A percentile compares a stretch with the other conserved stretches of the same genome.
phyloP scores from a whole-genome alignment of 2,888 invertebrate genomes.

The Drosophila meridiana region DNA sequence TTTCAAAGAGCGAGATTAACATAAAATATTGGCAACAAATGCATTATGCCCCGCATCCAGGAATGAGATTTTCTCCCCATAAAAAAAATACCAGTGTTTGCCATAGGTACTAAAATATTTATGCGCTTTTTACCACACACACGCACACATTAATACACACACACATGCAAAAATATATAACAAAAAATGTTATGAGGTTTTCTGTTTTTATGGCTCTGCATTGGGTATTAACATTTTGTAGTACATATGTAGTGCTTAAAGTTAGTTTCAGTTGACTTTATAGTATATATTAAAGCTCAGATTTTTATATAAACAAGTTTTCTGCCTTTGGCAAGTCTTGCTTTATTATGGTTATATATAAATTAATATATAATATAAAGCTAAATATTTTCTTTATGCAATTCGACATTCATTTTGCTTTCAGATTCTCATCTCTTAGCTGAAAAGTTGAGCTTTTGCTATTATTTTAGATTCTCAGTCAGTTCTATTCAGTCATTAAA shows the following conservation, averaged over 20 bases:
- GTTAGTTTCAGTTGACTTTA: neutral
- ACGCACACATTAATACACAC: constrained; percentile 15
- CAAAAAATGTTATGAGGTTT: constrained; percentile 17
- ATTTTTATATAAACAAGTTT: neutral
- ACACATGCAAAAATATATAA: constrained; percentile 14
- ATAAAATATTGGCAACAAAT: constrained; percentile 50
- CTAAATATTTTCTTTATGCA: neutral
- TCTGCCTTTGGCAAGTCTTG: neutral
- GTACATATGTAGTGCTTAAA: constrained; percentile 2
- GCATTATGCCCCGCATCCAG: constrained; percentile 43
- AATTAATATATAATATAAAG: neutral
- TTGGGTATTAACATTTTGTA: constrained; percentile 5
- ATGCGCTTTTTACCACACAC: constrained; percentile 51
- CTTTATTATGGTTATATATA: neutral
- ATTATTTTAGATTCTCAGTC: too few species aligned
- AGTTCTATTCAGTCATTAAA: too few species aligned
- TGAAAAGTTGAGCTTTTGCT: neutral
- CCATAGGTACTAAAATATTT: constrained; percentile 72
- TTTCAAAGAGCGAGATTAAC: constrained; percentile 42
- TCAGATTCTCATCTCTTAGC: neutral
- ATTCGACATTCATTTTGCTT: neutral
- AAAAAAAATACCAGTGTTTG: constrained; percentile 31
- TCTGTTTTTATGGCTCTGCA: constrained; percentile 1
- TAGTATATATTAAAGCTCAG: neutral
- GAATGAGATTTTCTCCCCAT: constrained; percentile 6